Conservation (phyloP, 2,888 invertebrate genomes). For the Caenorhabditis uteleia region DNA sequence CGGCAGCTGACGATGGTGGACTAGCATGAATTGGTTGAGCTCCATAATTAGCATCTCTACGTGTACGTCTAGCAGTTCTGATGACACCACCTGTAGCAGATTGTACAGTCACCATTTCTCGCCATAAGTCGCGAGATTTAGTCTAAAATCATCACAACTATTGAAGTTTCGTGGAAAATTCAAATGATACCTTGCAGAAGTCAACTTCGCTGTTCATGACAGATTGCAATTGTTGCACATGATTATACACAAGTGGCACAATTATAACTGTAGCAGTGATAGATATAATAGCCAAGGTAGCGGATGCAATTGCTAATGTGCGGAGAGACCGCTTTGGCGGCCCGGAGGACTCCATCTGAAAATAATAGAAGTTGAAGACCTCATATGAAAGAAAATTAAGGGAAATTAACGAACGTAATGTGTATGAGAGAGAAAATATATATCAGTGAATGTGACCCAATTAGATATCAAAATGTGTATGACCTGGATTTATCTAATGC, state of each 20-base stretch:
- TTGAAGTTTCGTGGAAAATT: slow-evolving; percentile 1
- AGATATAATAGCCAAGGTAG: slow-evolving; percentile 62
- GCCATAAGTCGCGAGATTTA: slow-evolving; percentile 69
- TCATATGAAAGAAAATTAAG: slow-evolving; percentile 3
- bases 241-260: slow-evolving; percentile 69
- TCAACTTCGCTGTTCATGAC: slow-evolving; percentile 70
- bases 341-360: slow-evolving; percentile 30
- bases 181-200: slow-evolving; percentile 65
- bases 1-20: slow-evolving; percentile 48
- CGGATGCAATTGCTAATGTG: slow-evolving; percentile 66
- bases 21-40: slow-evolving; percentile 46
- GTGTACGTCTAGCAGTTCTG: slow-evolving; percentile 39
- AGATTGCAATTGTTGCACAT: slow-evolving; percentile 68
- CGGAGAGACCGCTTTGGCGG: slow-evolving; percentile 56
- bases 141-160: slow-evolving; percentile 48
- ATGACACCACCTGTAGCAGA: slow-evolving; percentile 50
- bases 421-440: slow-evolving; percentile 23
- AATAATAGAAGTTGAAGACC: no score
- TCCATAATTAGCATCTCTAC: slow-evolving; percentile 45
- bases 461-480: slow-evolving; percentile 23
- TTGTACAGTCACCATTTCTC: slow-evolving; percentile 69
- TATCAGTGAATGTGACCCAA: slow-evolving; percentile 35
- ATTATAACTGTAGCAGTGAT: slow-evolving; percentile 67
- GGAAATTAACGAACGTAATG: slow-evolving; percentile 18
- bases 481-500: slow-evolving; percentile 38